Evolutionary conservation across 2,113 vertebrate species (phyloP).

Genomic region (Zosterops hypoxanthus): DNA sequence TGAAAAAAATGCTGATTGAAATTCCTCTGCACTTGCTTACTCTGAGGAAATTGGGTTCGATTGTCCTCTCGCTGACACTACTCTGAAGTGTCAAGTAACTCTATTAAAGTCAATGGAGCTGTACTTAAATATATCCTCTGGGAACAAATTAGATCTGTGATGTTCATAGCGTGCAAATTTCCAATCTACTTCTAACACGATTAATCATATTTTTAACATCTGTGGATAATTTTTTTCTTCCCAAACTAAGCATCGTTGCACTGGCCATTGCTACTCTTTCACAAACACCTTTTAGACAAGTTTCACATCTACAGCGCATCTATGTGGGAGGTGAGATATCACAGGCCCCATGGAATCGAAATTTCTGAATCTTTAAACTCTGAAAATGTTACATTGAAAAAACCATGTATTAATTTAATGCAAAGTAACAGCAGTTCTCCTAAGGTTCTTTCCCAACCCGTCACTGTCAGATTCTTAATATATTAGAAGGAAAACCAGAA

Average conservation of each 20-base stretch:
- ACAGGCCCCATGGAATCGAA: background rate
- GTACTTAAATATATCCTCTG: background rate
- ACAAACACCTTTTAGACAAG: background rate
- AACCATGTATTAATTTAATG: background rate
- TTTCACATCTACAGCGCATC: background rate
- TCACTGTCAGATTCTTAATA: background rate
- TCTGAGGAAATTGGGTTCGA: background rate
- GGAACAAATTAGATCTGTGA: slow-evolving; percentile 23
- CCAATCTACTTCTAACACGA: background rate
- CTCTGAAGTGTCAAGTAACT: slow-evolving; percentile 10
- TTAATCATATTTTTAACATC: slow-evolving; percentile 13
- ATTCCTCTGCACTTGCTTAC: background rate
- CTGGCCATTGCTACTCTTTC: background rate
- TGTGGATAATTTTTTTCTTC: background rate
- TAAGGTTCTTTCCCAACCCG: background rate
- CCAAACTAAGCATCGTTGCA: background rate
- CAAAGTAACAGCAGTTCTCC: background rate
- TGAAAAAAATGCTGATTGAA: background rate
- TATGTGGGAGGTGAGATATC: background rate
- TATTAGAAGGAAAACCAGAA: background rate
- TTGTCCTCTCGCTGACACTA: background rate
- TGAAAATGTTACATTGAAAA: background rate
- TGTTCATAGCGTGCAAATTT: background rate
- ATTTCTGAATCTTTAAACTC: background rate
- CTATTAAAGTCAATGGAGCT: slow-evolving; percentile 28